These are phyloP conservation scores for Callitettix versicolor DNA, from an alignment of 1,140 invertebrate genomes.

Conservation along the genomic window DNA sequence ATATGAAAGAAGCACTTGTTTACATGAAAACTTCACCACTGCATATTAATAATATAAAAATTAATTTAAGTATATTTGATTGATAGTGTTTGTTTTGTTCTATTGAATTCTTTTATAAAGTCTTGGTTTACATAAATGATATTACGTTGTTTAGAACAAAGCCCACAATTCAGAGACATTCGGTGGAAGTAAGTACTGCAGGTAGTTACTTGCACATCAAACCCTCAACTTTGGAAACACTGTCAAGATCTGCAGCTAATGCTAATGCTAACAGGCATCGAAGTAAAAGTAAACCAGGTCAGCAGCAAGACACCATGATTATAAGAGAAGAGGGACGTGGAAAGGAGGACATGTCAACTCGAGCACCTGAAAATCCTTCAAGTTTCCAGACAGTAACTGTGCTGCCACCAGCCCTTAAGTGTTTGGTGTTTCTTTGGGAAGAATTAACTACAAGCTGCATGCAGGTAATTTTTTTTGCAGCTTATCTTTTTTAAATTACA, in stretches of 20 bases:
- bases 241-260: constrained; percentile 62
- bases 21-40: too few species aligned
- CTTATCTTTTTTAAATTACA: too few species aligned
- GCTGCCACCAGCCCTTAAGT: constrained; percentile 75
- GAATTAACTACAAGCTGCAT: constrained; percentile 62
- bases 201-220: constrained; percentile 66
- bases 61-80: too few species aligned
- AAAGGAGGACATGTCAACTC: too few species aligned
- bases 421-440: constrained; percentile 78
- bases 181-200: constrained; percentile 27
- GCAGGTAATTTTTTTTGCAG: constrained; percentile 41
- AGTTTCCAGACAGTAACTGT: constrained; percentile 49
- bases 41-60: too few species aligned
- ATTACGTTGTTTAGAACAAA: too few species aligned
- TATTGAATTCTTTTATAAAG: too few species aligned
- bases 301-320: background rate
- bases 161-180: constrained; percentile 23
- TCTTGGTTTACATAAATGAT: too few species aligned
- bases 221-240: constrained; percentile 59
- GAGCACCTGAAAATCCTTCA: constrained; percentile 30
- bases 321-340: background rate
- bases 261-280: constrained; percentile 55
- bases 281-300: constrained; percentile 32
- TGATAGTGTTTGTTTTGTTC: too few species aligned
- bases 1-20: too few species aligned